Evolutionary conservation across 2,888 invertebrate species (phyloP).

Genomic region (Therioaphis trifolii): DNA sequence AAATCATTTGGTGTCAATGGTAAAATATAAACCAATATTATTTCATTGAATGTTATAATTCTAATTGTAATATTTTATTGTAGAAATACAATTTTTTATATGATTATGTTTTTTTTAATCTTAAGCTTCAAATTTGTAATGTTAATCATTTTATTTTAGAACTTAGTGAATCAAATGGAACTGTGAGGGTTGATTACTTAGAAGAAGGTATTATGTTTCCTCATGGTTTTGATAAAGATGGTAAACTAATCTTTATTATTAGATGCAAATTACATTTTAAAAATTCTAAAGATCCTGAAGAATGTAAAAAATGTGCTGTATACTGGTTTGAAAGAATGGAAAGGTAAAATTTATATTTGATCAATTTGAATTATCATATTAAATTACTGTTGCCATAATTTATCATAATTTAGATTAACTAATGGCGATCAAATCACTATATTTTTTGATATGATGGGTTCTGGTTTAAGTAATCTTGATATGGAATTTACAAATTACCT

Average conservation of each 20-base stretch:
- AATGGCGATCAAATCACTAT: conserved; percentile 82
- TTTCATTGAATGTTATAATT: not conserved
- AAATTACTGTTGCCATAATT: no score
- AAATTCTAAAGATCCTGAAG: conserved; percentile 79
- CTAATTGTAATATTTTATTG: not conserved
- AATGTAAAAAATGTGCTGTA: conserved; percentile 82
- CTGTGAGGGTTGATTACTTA: conserved; percentile 78
- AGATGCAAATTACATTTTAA: conserved; percentile 85
- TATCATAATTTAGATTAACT: conserved; percentile 78
- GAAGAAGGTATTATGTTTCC: conserved; percentile 83
- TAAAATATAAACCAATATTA: conserved; percentile 67
- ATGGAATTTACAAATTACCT: conserved; percentile 91
- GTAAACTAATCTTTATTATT: conserved; percentile 80
- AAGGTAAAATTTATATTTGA: conserved; percentile 71
- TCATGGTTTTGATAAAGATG: conserved; percentile 84
- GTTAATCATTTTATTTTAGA: no score
- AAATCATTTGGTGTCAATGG: conserved; percentile 81
- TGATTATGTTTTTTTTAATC: conserved; percentile 14
- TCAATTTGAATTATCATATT: no score
- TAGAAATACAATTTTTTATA: not conserved
- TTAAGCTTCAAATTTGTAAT: no score
- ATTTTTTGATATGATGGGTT: conserved; percentile 91
- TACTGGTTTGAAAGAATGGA: conserved; percentile 88
- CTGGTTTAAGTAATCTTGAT: conserved; percentile 88
- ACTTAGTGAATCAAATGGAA: conserved; percentile 74